Conservation (phyloP, 2,797 vertebrate species). For the Natrix natrix region DNA sequence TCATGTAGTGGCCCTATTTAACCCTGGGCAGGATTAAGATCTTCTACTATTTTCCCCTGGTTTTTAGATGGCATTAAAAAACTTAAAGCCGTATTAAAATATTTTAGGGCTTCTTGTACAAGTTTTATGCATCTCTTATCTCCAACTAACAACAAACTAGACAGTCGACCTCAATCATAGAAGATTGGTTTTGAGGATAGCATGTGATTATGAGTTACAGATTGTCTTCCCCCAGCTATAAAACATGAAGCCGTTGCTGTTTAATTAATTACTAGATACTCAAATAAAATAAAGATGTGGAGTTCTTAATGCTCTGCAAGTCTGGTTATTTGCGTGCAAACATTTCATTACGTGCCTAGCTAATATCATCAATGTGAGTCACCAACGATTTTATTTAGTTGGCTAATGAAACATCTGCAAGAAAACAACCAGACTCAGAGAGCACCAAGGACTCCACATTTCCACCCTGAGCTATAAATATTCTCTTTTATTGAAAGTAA, state of each 20-base stretch:
- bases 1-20: background rate
- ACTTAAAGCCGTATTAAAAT: background rate
- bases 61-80: background rate
- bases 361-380: background rate
- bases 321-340: background rate
- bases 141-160: background rate
- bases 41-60: background rate
- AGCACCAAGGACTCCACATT: background rate
- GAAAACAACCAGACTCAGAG: background rate
- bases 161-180: background rate
- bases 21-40: background rate
- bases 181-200: background rate
- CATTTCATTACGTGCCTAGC: background rate
- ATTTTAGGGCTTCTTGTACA: background rate
- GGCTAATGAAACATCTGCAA: background rate
- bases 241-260: background rate
- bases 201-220: background rate
- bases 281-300: background rate
- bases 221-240: background rate
- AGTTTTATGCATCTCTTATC: background rate
- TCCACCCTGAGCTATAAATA: background rate
- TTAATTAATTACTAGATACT: background rate
- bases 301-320: background rate
- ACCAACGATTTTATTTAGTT: background rate
- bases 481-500: background rate